Evolutionary conservation across 2,797 vertebrate genomes (phyloP).

Genomic region (Sebastes vulpes): DNA sequence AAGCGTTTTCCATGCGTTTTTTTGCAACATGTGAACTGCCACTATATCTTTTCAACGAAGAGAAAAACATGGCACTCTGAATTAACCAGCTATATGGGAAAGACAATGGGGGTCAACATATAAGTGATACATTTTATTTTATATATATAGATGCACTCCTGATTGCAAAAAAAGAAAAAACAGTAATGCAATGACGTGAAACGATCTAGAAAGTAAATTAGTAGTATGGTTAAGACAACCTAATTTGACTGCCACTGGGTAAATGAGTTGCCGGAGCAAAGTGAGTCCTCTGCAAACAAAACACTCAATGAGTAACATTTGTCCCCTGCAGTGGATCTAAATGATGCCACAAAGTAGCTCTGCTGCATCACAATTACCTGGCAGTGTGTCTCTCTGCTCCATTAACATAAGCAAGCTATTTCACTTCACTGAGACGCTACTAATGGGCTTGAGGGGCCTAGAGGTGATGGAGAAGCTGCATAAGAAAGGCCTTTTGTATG

Average conservation of each 20-base stretch:
- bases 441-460: constrained; percentile 37
- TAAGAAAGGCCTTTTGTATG: constrained; percentile 24
- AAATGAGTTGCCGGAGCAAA: constrained; percentile 59
- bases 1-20: too few relatives aligned
- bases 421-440: constrained; percentile 35
- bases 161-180: neutral
- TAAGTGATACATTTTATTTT: neutral
- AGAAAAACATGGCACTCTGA: neutral
- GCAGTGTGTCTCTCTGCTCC: constrained; percentile 42
- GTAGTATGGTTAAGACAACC: constrained; percentile 46
- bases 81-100: neutral
- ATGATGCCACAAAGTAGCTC: constrained; percentile 61
- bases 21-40: too few relatives aligned
- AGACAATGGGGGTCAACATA: neutral
- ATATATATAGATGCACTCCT: neutral
- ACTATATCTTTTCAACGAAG: neutral
- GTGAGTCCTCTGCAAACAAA: constrained; percentile 66
- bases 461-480: constrained; percentile 49
- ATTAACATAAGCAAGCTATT: constrained; percentile 74
- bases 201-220: constrained; percentile 45
- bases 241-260: constrained; percentile 62
- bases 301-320: constrained; percentile 63
- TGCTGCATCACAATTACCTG: constrained; percentile 80
- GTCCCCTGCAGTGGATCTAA: constrained; percentile 73
- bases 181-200: neutral